Conservation (phyloP, 1,140 invertebrate species). For the Cherax destructor region DNA sequence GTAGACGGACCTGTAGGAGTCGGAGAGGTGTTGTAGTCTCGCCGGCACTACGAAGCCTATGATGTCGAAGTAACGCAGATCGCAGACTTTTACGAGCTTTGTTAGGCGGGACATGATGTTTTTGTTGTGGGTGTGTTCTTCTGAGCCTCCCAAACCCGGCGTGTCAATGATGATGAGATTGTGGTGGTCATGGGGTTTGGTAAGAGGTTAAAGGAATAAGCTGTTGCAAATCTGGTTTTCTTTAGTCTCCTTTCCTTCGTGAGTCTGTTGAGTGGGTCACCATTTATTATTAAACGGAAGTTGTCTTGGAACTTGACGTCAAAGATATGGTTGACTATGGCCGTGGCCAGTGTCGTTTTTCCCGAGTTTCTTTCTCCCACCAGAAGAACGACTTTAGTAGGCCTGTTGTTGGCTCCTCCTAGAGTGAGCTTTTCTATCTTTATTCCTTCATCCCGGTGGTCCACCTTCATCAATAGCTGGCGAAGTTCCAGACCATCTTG, state of each 20-base stretch:
- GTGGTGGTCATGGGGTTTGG: constrained; percentile 3
- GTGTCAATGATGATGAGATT: constrained; percentile 34
- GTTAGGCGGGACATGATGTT: neutral
- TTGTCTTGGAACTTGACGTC: constrained; percentile 39
- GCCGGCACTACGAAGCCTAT: constrained; percentile 29
- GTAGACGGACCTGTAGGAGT: constrained; percentile 27
- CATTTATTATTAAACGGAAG: constrained; percentile 36
- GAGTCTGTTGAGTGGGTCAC: constrained; percentile 26
- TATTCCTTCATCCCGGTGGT: constrained; percentile 13
- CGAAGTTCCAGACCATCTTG: neutral
- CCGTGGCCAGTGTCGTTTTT: constrained; percentile 38
- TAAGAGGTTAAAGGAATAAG: constrained; percentile 34
- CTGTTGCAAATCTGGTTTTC: constrained; percentile 31
- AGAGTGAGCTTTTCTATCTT: constrained; percentile 3
- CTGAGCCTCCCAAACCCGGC: constrained; percentile 2
- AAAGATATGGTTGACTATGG: constrained; percentile 41
- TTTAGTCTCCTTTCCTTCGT: neutral
- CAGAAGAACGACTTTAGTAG: constrained; percentile 16
- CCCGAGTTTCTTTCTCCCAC: constrained; percentile 28
- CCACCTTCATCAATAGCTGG: constrained; percentile 16
- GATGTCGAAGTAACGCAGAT: neutral
- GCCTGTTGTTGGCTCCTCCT: constrained; percentile 17
- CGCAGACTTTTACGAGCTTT: neutral
- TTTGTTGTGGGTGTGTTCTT: constrained; percentile 41
- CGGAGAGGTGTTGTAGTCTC: constrained; percentile 11